Conservation (phyloP, 2,113 vertebrate genomes). For the Ophiodon elongatus region DNA sequence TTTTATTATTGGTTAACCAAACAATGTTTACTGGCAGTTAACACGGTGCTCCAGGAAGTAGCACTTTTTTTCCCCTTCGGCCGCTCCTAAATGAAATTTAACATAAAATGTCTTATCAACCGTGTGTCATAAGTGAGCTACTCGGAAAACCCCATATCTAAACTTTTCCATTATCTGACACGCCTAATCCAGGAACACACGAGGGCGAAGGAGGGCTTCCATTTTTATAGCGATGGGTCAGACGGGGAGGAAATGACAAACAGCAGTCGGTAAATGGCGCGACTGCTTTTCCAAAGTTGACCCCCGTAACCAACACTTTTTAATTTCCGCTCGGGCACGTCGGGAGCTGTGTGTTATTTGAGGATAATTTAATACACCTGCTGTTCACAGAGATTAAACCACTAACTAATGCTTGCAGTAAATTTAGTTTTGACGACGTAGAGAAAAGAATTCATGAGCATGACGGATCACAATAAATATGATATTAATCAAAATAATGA, state of each 20-base stretch:
- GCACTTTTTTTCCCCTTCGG: conserved; percentile 15
- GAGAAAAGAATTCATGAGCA: background rate
- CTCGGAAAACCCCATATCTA: conserved; percentile 28
- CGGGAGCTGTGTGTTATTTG: background rate
- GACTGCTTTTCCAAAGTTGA: conserved; percentile 2
- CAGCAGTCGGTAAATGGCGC: background rate
- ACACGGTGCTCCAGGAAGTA: conserved; percentile 35
- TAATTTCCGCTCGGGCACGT: background rate
- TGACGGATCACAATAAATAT: background rate
- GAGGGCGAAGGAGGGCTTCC: background rate
- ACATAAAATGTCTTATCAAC: conserved; percentile 21
- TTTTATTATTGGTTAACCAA: conserved; percentile 10
- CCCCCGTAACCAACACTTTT: background rate
- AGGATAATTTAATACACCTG: conserved; percentile 5
- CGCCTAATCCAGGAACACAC: conserved; percentile 32
- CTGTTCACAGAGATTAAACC: conserved; percentile 10
- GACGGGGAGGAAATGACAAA: conserved; percentile 20
- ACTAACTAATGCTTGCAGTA: background rate
- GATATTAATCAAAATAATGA: background rate
- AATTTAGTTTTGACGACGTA: background rate
- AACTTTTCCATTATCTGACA: conserved; percentile 20
- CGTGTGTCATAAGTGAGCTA: background rate
- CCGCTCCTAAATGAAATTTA: conserved; percentile 10
- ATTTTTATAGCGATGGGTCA: conserved; percentile 4
- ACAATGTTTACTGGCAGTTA: conserved; percentile 17